A percentile compares a stretch with the other conserved stretches of the same genome.
These are phyloP conservation scores for Aulostomus chinensis DNA, from an alignment of 2,797 vertebrate species.

Conservation along the genomic window DNA sequence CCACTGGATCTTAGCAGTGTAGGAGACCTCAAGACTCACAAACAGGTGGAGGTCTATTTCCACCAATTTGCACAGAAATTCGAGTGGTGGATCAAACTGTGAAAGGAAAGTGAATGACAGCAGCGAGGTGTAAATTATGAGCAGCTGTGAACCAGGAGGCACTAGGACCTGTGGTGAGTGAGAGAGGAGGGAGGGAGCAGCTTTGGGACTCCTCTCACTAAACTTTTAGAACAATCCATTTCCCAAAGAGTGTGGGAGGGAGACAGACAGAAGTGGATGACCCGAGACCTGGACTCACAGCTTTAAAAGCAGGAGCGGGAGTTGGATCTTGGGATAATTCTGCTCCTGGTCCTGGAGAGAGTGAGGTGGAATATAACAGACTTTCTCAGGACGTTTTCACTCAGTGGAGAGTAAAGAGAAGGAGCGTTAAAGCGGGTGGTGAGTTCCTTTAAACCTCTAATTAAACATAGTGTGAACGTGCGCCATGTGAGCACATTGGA, in stretches of 20 bases:
- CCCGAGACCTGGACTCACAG: conserved; percentile 67
- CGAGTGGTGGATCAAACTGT: conserved; percentile 1
- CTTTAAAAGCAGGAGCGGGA: conserved; percentile 60
- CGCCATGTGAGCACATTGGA: not conserved
- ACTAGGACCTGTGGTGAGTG: conserved; percentile 76
- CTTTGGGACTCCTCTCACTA: conserved; percentile 63
- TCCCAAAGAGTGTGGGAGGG: conserved; percentile 77
- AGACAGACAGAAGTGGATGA: conserved; percentile 73
- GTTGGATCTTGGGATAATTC: conserved; percentile 70
- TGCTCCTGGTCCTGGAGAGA: conserved; percentile 37
- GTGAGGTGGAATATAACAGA: conserved; percentile 73
- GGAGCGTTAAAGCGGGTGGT: conserved; percentile 57
- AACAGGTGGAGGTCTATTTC: conserved; percentile 27
- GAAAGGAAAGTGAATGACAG: conserved; percentile 43
- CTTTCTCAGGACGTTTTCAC: conserved; percentile 53
- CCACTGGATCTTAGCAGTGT: not conserved
- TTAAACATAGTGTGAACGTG: conserved; percentile 24
- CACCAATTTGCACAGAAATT: conserved; percentile 2
- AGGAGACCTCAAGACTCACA: conserved; percentile 9
- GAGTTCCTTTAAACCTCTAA: conserved; percentile 41
- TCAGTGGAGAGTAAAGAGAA: conserved; percentile 41
- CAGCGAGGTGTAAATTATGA: conserved; percentile 36
- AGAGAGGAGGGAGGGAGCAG: conserved; percentile 64
- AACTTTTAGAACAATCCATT: conserved; percentile 84
- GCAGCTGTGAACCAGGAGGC: conserved; percentile 57